These are phyloP conservation scores for Cyprinodon diabolis DNA, from an alignment of 2,797 vertebrate species.

Conservation along the genomic window DNA sequence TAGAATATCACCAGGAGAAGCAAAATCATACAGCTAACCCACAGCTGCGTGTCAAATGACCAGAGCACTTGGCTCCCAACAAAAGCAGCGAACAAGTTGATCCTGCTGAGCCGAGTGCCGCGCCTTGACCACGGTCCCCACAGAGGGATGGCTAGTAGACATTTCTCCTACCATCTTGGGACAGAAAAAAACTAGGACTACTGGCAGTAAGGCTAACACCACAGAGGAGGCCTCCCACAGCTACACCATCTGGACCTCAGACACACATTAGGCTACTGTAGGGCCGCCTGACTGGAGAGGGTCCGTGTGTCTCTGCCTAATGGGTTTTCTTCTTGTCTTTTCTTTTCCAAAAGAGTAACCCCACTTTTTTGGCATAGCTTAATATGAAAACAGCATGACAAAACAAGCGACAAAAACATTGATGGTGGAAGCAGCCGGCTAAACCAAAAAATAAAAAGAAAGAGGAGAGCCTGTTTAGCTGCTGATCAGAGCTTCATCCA, in stretches of 20 bases:
- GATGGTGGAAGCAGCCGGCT: slow-evolving; percentile 8
- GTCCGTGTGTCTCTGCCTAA: slow-evolving; percentile 29
- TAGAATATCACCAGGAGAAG: not conserved
- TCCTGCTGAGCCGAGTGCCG: slow-evolving; percentile 23
- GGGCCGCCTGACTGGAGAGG: slow-evolving; percentile 70
- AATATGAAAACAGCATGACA: slow-evolving; percentile 29
- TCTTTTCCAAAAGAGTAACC: slow-evolving; percentile 14
- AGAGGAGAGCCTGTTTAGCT: slow-evolving; percentile 2
- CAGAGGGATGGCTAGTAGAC: slow-evolving; percentile 59
- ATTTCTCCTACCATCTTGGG: slow-evolving; percentile 34
- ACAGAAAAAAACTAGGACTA: slow-evolving; percentile 54
- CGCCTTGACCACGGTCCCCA: slow-evolving; percentile 60
- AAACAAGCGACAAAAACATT: slow-evolving; percentile 10
- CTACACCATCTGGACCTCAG: slow-evolving; percentile 80
- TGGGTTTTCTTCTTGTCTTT: not conserved
- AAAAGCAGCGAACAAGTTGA: slow-evolving; percentile 25
- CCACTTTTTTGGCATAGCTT: slow-evolving; percentile 19
- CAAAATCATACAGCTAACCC: slow-evolving; percentile 6
- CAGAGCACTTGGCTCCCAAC: slow-evolving; percentile 27
- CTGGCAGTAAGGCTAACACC: slow-evolving; percentile 54
- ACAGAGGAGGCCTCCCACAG: slow-evolving; percentile 74
- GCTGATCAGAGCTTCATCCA: slow-evolving; percentile 3
- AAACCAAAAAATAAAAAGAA: not conserved
- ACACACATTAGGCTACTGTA: slow-evolving; percentile 73
- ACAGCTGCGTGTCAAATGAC: slow-evolving; percentile 32